A percentile compares a stretch with the other conserved stretches of the same genome.
Conservation (phyloP, 1,140 invertebrate species). For the Diabrotica virgifera region DNA sequence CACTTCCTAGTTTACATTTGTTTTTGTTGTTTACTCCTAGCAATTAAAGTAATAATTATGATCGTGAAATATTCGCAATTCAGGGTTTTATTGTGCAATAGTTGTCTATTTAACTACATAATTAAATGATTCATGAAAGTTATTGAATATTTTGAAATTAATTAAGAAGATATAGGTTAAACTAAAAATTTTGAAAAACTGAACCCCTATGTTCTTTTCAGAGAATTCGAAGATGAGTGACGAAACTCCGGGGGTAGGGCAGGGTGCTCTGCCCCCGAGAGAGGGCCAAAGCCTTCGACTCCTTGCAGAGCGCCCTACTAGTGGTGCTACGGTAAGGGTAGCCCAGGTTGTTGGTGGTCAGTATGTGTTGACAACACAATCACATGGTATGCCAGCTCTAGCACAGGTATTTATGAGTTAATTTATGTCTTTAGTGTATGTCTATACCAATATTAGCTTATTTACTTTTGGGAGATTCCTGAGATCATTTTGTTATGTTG, state of each 20-base stretch:
- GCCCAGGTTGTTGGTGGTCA: constrained; percentile 44
- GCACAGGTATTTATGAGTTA: constrained; percentile 33
- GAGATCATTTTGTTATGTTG: too few species aligned
- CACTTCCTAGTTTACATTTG: neutral
- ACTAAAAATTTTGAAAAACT: neutral
- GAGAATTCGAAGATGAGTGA: constrained; percentile 46
- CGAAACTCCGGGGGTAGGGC: constrained; percentile 47
- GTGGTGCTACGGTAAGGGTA: constrained; percentile 34
- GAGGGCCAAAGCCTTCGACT: constrained; percentile 38
- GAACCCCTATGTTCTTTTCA: constrained; percentile 24
- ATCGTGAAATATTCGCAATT: too few species aligned
- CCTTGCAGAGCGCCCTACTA: constrained; percentile 40
- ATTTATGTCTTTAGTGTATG: too few species aligned
- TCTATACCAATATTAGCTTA: too few species aligned
- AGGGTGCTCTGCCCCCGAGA: constrained; percentile 47
- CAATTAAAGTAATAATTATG: neutral
- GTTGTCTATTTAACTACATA: too few species aligned
- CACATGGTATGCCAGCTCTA: constrained; percentile 39
- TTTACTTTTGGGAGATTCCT: too few species aligned
- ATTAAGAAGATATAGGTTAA: too few species aligned
- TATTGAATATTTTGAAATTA: too few species aligned
- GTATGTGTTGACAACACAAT: constrained; percentile 42
- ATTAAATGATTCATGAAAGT: too few species aligned
- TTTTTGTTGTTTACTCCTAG: neutral
- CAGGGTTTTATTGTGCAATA: too few species aligned